Base-by-base conservation (phyloP, 2,888 invertebrate species). In the Smittia sp. region DNA sequence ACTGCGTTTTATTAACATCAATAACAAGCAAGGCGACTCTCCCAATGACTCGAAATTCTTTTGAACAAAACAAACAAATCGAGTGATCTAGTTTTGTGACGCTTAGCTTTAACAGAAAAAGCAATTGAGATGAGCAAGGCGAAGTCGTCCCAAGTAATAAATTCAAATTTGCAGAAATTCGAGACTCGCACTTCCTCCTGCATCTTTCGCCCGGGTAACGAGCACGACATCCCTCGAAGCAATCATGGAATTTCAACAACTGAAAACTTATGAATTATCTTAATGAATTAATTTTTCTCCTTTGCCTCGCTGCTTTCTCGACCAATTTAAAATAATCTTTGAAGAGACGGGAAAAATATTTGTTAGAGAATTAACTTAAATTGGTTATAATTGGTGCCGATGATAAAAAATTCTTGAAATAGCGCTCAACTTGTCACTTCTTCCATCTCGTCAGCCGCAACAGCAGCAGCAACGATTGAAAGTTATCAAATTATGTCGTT, bases 331-430 rank as follows among this genome's bases (percentile, higher is more conserved):
- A 46, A 46, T 11, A n/a, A 46, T 6, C n/a, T 6, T 6, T 46
- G 4, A 18, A 58, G 18, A 18, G 20, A 18, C n/a, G 58, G 11
- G 18, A 58, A 15, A 58, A 58, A 18, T 32, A 32, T 32, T 32
- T 32, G 3, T 32, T 32, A 58, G 20, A 41, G 38, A 67, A 67
- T 67, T 67, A 67, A 67, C 4, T 67, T 67, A 41, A 67, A 67
- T 67, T 67, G 67, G 39, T 67, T 67, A 41, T 67, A 67, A 67
- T 67, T 67, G 67, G 22, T 67, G 67, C 38, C 41, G 67, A 67
- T 46, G 67, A 67, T 67, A 39, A 67, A 67, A 67, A 15, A 20
- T 4, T 58, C 20, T 18, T 20, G 7, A 20, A 58, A 18, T 4
- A 18, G 22, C 18, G 32, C n/a, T 18, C 4, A 11, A 18, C 4